Conservation (phyloP, 2,113 vertebrate genomes). For the Nesoenas mayeri region DNA sequence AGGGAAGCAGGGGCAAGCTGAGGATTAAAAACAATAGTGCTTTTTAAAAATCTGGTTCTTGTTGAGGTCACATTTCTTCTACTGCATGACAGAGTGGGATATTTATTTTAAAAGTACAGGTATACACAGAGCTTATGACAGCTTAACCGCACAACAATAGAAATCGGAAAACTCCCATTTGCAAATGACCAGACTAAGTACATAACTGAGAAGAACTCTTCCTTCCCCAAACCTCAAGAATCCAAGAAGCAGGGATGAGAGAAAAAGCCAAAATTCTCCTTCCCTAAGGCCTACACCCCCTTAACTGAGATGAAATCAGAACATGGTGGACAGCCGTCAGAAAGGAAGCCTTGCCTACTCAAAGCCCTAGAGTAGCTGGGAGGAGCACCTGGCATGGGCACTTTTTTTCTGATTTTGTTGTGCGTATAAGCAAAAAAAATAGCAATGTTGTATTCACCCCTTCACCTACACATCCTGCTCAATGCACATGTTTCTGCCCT, state of each 20-base stretch:
- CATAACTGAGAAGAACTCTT: neutral
- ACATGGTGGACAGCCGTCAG: neutral
- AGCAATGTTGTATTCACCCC: neutral
- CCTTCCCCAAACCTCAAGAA: neutral
- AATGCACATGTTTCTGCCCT: fast-evolving
- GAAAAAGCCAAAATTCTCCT: neutral
- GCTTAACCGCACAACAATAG: neutral
- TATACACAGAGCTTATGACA: neutral
- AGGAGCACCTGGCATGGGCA: fast-evolving
- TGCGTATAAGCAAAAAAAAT: neutral
- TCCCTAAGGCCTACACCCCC: neutral
- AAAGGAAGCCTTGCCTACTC: neutral
- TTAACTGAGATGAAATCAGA: neutral
- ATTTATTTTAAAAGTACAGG: neutral
- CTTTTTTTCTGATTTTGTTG: neutral
- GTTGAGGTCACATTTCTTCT: neutral
- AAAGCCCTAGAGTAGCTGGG: neutral
- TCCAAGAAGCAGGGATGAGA: neutral
- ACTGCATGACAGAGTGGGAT: neutral
- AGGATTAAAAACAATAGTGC: neutral
- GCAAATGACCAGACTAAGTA: neutral
- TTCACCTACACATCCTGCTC: neutral
- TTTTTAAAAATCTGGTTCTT: slow-evolving; percentile 1
- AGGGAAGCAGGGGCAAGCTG: neutral
- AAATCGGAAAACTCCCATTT: neutral